Evolutionary conservation across 2,888 invertebrate genomes (phyloP).

Genomic region (Hanleya hanleyi): DNA sequence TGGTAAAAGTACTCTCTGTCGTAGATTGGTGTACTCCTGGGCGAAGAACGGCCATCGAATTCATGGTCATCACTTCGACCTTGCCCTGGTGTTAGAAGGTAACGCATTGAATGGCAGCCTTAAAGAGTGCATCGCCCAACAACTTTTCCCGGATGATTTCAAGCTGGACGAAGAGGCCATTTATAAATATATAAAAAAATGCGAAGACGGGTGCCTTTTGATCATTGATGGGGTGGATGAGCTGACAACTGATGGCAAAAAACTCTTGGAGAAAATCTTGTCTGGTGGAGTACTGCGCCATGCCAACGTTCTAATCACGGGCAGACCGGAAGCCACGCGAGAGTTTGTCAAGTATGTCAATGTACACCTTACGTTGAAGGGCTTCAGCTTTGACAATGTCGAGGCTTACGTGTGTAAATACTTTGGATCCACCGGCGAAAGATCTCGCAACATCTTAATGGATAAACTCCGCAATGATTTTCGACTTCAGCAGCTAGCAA

Average conservation of each 20-base stretch:
- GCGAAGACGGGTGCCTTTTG: background rate
- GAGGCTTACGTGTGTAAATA: background rate
- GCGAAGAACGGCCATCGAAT: background rate
- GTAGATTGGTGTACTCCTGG: background rate
- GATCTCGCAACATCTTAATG: background rate
- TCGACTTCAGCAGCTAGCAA: background rate
- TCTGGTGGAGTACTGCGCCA: background rate
- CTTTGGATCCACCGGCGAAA: background rate
- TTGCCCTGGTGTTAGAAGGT: background rate
- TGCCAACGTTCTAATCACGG: background rate
- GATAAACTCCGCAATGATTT: background rate
- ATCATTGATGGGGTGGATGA: background rate
- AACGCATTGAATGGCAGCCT: background rate
- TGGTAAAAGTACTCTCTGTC: background rate
- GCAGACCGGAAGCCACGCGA: background rate
- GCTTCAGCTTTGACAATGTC: background rate
- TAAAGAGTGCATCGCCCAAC: background rate
- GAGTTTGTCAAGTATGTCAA: background rate
- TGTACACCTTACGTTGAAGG: background rate
- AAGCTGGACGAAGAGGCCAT: background rate
- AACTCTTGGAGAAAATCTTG: background rate
- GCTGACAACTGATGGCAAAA: background rate
- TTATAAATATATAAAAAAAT: background rate
- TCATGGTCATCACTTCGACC: background rate
- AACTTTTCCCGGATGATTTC: conserved; percentile 1